These are phyloP conservation scores for Listronotus bonariensis DNA, from an alignment of 1,140 invertebrate genomes.

Conservation along the genomic window DNA sequence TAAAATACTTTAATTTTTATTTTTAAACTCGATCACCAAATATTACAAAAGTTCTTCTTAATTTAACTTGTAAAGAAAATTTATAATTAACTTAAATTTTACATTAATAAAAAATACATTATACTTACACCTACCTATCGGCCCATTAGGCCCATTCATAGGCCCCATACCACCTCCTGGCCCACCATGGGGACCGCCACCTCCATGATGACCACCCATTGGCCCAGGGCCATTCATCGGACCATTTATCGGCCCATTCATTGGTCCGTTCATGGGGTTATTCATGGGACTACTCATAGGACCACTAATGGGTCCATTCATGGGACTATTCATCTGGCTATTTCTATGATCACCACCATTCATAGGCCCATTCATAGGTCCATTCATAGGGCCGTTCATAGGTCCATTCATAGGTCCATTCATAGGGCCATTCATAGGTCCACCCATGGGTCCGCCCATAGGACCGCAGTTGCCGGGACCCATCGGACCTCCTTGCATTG, in stretches of 20 bases:
- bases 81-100: too few relatives aligned
- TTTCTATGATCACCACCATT: constrained; percentile 57
- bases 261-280: constrained; percentile 50
- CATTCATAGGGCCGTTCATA: constrained; percentile 58
- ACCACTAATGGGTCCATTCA: constrained; percentile 48
- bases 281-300: constrained; percentile 46
- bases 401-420: constrained; percentile 70
- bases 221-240: constrained; percentile 36
- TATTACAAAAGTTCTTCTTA: too few relatives aligned
- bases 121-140: constrained; percentile 21
- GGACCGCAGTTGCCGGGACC: constrained; percentile 63
- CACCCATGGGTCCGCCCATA: constrained; percentile 61
- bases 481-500: constrained; percentile 63
- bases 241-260: constrained; percentile 50
- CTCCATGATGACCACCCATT: constrained; percentile 19
- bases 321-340: constrained; percentile 49
- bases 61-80: too few relatives aligned
- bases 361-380: constrained; percentile 59
- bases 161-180: constrained; percentile 23
- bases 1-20: too few relatives aligned
- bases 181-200: constrained; percentile 1
- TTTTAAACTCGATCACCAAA: too few relatives aligned
- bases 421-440: constrained; percentile 60
- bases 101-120: not conserved
- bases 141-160: constrained; percentile 29